Evolutionary conservation across 2,113 vertebrate genomes (phyloP).

Genomic region (Syngnathoides biaculeatus): DNA sequence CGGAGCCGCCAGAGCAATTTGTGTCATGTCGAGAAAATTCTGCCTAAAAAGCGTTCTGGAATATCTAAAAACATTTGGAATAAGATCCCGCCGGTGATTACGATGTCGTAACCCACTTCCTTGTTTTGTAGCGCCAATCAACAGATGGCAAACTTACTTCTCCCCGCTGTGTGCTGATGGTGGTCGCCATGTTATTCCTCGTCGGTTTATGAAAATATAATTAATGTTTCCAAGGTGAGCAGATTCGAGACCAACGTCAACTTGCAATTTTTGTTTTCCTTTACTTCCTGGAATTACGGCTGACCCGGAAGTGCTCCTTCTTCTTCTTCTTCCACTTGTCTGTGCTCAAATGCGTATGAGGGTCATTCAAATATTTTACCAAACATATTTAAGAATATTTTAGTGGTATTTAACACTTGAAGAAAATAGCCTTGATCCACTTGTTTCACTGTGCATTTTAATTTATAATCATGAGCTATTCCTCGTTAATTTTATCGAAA

Average conservation of each 20-base stretch:
- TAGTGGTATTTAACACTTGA: too few species aligned
- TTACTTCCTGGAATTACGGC: not conserved
- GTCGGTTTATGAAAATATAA: not conserved
- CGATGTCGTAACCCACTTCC: not conserved
- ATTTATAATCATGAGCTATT: too few species aligned
- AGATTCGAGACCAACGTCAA: not conserved
- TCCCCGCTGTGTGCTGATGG: conserved; percentile 70
- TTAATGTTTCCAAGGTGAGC: not conserved
- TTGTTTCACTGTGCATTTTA: too few species aligned
- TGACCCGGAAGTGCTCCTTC: not conserved
- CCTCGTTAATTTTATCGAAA: too few species aligned
- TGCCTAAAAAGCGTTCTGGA: not conserved
- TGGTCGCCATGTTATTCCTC: conserved; percentile 59
- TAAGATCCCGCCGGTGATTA: not conserved
- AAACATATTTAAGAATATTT: too few species aligned
- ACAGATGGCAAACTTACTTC: conserved; percentile 49
- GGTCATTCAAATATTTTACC: not conserved
- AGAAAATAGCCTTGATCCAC: too few species aligned
- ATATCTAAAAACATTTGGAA: too few species aligned
- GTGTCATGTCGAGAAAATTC: not conserved
- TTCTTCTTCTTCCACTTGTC: not conserved
- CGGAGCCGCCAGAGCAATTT: not conserved
- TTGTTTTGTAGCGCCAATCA: too few species aligned
- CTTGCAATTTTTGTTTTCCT: not conserved
- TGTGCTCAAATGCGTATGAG: too few species aligned